phyloP scores from a whole-genome alignment of 1,140 invertebrate genomes.

The Orius laevigatus region DNA sequence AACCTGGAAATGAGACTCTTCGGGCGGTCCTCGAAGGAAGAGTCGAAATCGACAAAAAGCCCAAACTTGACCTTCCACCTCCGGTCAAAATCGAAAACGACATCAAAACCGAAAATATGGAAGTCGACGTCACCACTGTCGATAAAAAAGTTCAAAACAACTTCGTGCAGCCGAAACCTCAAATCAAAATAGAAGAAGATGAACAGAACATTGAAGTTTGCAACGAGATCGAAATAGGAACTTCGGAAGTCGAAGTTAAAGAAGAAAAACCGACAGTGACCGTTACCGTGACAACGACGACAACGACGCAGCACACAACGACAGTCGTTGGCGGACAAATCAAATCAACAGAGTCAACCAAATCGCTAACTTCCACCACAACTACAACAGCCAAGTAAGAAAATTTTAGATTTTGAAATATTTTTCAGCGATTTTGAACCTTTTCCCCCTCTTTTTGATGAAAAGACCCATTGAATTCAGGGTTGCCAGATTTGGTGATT shows the following conservation, averaged over 20 bases:
- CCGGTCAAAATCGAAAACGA: constrained; percentile 8
- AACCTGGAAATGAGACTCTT: constrained; percentile 13
- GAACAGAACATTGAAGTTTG: constrained; percentile 15
- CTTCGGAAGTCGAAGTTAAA: constrained; percentile 12
- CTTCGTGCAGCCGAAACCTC: constrained; percentile 9
- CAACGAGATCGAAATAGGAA: constrained; percentile 21
- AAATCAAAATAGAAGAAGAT: constrained; percentile 12
- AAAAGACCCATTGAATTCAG: too few species aligned
- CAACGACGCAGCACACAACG: not conserved
- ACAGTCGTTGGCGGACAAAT: constrained; percentile 3
- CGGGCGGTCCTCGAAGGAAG: constrained; percentile 15
- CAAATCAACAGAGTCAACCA: constrained; percentile 1
- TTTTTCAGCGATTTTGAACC: too few species aligned
- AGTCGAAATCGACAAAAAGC: constrained; percentile 5
- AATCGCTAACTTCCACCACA: constrained; percentile 15
- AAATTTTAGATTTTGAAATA: constrained; percentile 25
- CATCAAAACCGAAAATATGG: constrained; percentile 10
- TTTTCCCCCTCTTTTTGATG: too few species aligned
- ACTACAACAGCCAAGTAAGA: constrained; percentile 24
- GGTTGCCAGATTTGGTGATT: too few species aligned
- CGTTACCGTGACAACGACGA: not conserved
- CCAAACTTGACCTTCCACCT: not conserved
- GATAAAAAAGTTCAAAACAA: constrained; percentile 4
- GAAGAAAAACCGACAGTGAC: constrained; percentile 10
- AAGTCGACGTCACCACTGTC: constrained; percentile 15